These are phyloP conservation scores for Laticauda laticaudata DNA, from an alignment of 2,113 vertebrate genomes.

Conservation along the genomic window DNA sequence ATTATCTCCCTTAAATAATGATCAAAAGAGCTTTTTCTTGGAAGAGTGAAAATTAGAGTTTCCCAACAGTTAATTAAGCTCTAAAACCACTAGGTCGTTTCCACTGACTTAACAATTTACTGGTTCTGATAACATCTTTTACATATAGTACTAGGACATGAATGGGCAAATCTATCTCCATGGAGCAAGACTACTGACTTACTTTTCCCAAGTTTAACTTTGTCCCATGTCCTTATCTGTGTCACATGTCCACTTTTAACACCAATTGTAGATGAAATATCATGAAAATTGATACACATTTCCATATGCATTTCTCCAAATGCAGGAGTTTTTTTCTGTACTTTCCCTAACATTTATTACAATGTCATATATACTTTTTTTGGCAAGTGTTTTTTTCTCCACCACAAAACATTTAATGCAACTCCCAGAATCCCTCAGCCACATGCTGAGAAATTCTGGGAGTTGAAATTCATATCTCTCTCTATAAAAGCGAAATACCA, in stretches of 20 bases:
- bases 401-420: not conserved
- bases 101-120: not conserved
- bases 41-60: not conserved
- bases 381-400: not conserved
- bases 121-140: not conserved
- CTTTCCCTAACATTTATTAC: not conserved
- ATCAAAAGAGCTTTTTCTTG: not conserved
- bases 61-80: not conserved
- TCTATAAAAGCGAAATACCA: too few species aligned
- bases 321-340: not conserved
- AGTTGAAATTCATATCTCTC: not conserved
- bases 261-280: not conserved
- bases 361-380: not conserved
- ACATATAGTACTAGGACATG: not conserved
- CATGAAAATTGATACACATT: not conserved
- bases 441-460: not conserved
- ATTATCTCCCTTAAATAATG: not conserved
- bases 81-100: not conserved
- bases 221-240: not conserved
- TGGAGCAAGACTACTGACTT: not conserved
- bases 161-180: not conserved
- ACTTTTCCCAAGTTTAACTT: not conserved
- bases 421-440: not conserved
- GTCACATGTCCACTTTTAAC: not conserved
- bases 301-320: not conserved